These are phyloP conservation scores for Blastomussa wellsi DNA, from an alignment of 92 coral and sea anemone species.

Conservation along the genomic window DNA sequence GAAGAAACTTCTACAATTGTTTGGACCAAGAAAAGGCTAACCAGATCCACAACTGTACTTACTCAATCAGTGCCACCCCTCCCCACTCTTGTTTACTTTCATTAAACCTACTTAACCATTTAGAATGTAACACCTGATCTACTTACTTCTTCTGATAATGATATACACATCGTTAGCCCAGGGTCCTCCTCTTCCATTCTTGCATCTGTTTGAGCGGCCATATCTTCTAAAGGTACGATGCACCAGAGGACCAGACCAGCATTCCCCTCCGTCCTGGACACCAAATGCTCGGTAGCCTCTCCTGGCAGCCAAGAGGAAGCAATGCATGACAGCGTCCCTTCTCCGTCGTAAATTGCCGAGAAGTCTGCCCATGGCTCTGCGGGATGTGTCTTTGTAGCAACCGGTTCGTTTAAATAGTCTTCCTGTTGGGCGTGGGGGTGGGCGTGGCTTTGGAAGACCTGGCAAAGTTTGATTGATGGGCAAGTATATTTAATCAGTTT, in stretches of 20 bases:
- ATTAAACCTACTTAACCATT: background rate
- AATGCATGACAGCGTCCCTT: slow-evolving; percentile 43
- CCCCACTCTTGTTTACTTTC: no score
- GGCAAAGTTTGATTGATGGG: background rate
- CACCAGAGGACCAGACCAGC: slow-evolving; percentile 45
- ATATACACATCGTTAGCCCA: slow-evolving; percentile 60
- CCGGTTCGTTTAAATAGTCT: slow-evolving; percentile 36
- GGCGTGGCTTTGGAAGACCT: slow-evolving; percentile 67
- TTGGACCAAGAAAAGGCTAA: background rate
- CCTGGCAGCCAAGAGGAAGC: slow-evolving; percentile 44
- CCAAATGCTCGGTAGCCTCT: slow-evolving; percentile 43
- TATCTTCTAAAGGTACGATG: slow-evolving; percentile 36
- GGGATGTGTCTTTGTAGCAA: slow-evolving; percentile 41
- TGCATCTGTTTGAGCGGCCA: slow-evolving; percentile 49
- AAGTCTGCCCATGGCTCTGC: slow-evolving; percentile 44
- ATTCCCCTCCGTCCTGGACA: slow-evolving; percentile 48
- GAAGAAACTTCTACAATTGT: no score
- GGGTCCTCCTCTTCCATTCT: slow-evolving; percentile 48
- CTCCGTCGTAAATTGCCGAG: slow-evolving; percentile 38
- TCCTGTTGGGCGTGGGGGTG: slow-evolving; percentile 63
- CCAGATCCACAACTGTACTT: no score
- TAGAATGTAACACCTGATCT: background rate
- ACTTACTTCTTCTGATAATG: slow-evolving; percentile 40
- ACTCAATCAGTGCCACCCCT: no score
- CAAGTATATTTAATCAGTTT: background rate